These are phyloP conservation scores for Harpagifer antarcticus DNA, from an alignment of 2,797 vertebrate species.

Conservation along the genomic window DNA sequence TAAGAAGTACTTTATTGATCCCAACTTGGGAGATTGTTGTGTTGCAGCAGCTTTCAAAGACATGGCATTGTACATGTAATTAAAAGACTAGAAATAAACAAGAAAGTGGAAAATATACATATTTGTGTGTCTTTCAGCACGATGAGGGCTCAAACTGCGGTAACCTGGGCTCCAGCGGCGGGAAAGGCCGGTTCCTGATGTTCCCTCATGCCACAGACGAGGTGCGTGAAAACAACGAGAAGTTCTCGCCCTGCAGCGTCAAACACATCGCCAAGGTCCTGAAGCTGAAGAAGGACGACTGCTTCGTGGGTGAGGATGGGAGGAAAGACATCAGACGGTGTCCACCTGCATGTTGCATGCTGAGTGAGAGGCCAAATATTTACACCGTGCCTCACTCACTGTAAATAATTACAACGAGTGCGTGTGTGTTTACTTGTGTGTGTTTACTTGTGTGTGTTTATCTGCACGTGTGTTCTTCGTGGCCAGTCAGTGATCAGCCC, in stretches of 20 bases:
- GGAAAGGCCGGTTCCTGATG: conserved; percentile 88
- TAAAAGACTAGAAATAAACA: too few relatives aligned
- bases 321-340: not conserved
- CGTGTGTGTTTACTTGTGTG: not conserved
- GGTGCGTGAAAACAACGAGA: conserved; percentile 87
- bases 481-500: conserved; percentile 86
- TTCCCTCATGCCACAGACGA: conserved; percentile 84
- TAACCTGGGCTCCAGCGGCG: conserved; percentile 64
- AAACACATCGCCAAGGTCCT: conserved; percentile 78
- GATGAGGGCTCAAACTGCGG: conserved; percentile 85
- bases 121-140: conserved; percentile 76
- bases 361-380: conserved; percentile 2
- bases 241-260: conserved; percentile 87
- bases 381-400: conserved; percentile 4
- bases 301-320: conserved; percentile 85
- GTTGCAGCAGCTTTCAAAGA: too few relatives aligned
- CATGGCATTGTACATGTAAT: too few relatives aligned
- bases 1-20: too few relatives aligned
- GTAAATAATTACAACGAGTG: not conserved
- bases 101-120: too few relatives aligned
- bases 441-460: conserved; percentile 33
- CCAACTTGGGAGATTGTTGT: too few relatives aligned
- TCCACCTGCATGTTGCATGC: not conserved
- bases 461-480: conserved; percentile 23
- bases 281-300: conserved; percentile 85